Conservation (phyloP, 2,797 vertebrate genomes). For the Orientallactaga sibirica region DNA sequence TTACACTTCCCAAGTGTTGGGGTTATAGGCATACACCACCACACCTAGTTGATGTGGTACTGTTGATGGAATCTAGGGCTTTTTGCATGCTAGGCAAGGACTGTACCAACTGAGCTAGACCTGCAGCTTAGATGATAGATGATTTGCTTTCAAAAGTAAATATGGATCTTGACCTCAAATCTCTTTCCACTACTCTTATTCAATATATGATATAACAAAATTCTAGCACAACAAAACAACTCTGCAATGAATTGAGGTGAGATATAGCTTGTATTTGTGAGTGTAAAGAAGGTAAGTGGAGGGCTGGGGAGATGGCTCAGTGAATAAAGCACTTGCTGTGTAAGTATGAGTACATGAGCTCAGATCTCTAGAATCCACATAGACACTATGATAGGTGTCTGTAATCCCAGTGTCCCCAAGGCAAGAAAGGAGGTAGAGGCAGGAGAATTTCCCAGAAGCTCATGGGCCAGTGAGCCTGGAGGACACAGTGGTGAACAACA, state of each 20-base stretch:
- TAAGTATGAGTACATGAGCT: background rate
- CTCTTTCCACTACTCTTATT: background rate
- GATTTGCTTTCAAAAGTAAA: background rate
- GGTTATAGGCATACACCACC: too few relatives aligned
- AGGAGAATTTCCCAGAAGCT: background rate
- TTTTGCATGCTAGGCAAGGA: too few relatives aligned
- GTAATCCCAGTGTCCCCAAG: background rate
- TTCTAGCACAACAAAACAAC: constrained; percentile 21
- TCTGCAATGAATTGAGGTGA: background rate
- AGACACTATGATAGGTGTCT: background rate
- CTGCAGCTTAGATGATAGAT: too few relatives aligned
- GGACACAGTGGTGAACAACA: background rate
- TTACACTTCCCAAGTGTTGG: too few relatives aligned
- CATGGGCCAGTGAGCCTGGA: background rate
- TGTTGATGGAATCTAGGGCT: too few relatives aligned
- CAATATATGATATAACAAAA: background rate
- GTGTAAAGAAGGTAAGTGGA: background rate
- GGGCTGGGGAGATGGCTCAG: background rate
- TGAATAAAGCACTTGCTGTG: background rate
- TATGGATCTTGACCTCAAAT: background rate
- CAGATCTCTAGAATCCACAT: background rate
- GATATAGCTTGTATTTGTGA: background rate
- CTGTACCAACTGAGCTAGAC: too few relatives aligned
- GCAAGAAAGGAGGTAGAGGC: background rate
- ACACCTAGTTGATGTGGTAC: too few relatives aligned